phyloP scores from a whole-genome alignment of 2,113 vertebrate genomes.

The Perca schrenkii region DNA sequence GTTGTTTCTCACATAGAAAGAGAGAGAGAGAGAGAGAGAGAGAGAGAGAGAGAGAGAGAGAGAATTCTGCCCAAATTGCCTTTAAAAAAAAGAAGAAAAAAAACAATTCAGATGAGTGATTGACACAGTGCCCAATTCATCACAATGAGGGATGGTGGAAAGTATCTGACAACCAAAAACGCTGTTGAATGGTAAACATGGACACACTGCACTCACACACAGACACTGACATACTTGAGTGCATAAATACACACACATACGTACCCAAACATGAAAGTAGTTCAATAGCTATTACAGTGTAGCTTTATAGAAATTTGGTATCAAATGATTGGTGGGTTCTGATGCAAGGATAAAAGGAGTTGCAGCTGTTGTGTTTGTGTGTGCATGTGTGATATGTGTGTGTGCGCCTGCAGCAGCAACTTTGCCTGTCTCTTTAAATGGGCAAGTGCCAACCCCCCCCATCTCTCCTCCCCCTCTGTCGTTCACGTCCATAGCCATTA shows the following conservation, averaged over 20 bases:
- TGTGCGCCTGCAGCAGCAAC: constrained; percentile 32
- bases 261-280: constrained; percentile 51
- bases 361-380: constrained; percentile 55
- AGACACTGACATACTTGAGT: constrained; percentile 44
- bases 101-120: constrained; percentile 79
- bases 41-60: constrained; percentile 11
- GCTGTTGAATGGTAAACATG: constrained; percentile 68
- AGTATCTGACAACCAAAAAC: constrained; percentile 72
- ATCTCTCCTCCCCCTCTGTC: constrained; percentile 67
- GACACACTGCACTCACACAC: constrained; percentile 45
- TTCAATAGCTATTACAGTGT: constrained; percentile 70
- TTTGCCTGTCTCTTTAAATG: constrained; percentile 63
- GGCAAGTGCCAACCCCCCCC: constrained; percentile 47
- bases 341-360: constrained; percentile 43
- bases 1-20: constrained; percentile 48
- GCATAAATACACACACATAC: constrained; percentile 29
- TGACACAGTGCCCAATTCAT: constrained; percentile 76
- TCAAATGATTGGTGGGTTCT: constrained; percentile 72
- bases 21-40: constrained; percentile 16
- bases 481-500: constrained; percentile 83
- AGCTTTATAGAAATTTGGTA: constrained; percentile 71
- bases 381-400: constrained; percentile 32
- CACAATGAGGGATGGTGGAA: constrained; percentile 76
- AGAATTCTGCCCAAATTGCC: constrained; percentile 67
- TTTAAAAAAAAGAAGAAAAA: constrained; percentile 62